A percentile compares a stretch with the other conserved stretches of the same genome.
These are phyloP conservation scores for Leptinotarsa defecta DNA, from an alignment of 1,140 invertebrate genomes.

Conservation along the genomic window DNA sequence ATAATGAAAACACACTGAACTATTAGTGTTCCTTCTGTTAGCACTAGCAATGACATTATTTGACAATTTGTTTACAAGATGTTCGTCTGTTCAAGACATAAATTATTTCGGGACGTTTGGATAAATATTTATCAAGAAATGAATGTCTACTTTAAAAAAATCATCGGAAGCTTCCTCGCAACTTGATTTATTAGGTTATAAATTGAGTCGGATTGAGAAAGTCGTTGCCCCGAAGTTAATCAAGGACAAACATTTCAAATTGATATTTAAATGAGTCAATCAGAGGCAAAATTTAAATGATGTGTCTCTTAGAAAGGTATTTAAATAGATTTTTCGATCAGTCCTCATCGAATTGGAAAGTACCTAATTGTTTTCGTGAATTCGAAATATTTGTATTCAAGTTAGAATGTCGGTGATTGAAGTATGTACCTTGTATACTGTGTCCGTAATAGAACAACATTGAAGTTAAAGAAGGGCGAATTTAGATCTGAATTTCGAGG, in stretches of 20 bases:
- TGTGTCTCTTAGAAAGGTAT: too few species aligned
- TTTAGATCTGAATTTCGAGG: too few species aligned
- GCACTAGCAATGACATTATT: constrained; percentile 30
- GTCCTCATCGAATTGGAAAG: too few species aligned
- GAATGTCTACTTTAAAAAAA: constrained; percentile 18
- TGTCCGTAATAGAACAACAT: too few species aligned
- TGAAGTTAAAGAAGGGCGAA: too few species aligned
- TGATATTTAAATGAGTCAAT: not conserved
- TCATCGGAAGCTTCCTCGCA: not conserved
- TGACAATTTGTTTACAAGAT: constrained; percentile 36
- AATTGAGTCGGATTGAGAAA: not conserved
- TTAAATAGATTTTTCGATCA: too few species aligned
- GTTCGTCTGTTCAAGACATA: not conserved
- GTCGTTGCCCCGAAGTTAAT: constrained; percentile 3
- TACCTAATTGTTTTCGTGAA: too few species aligned
- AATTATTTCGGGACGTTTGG: constrained; percentile 9
- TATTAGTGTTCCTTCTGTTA: not conserved
- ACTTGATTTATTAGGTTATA: not conserved
- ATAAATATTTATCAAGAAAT: constrained; percentile 15
- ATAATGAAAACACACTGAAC: not conserved
- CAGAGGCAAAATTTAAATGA: not conserved
- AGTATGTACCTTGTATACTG: too few species aligned
- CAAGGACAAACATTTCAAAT: not conserved
- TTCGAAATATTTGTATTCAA: too few species aligned
- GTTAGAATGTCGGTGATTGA: too few species aligned